These are phyloP conservation scores for Torymus aiolomorphi DNA, from an alignment of 2,888 invertebrate species.

Conservation along the genomic window DNA sequence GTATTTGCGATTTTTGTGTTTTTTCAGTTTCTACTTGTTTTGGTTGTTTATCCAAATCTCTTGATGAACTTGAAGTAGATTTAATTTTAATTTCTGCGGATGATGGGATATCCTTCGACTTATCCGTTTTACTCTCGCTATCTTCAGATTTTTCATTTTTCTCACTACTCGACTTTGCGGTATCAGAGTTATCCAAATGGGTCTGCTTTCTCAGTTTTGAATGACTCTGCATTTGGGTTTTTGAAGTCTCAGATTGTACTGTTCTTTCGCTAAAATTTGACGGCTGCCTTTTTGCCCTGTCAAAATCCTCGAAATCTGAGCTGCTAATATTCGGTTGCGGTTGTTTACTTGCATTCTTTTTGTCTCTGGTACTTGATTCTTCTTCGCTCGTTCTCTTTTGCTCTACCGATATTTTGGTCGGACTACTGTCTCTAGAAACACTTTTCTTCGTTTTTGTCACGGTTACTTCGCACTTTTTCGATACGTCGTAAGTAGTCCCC, in stretches of 20 bases:
- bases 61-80: constrained; percentile 7
- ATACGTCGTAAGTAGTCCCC: constrained; percentile 19
- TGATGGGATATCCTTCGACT: constrained; percentile 34
- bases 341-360: neutral
- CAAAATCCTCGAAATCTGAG: constrained; percentile 47
- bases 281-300: neutral
- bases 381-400: constrained; percentile 44
- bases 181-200: constrained; percentile 31
- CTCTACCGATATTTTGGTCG: constrained; percentile 45
- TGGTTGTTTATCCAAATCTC: constrained; percentile 10
- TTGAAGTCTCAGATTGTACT: neutral
- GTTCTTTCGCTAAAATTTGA: constrained; percentile 20
- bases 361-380: constrained; percentile 30
- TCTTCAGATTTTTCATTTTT: constrained; percentile 40
- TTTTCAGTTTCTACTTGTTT: constrained; percentile 30
- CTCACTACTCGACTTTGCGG: constrained; percentile 39
- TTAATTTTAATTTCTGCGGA: constrained; percentile 25
- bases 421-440: constrained; percentile 50
- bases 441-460: constrained; percentile 29
- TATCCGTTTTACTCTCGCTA: constrained; percentile 33
- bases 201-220: constrained; percentile 43
- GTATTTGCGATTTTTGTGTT: neutral
- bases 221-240: constrained; percentile 19
- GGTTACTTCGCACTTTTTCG: constrained; percentile 44
- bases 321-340: constrained; percentile 35